phyloP scores from a whole-genome alignment of 2,797 vertebrate genomes.

The Sorex maritimensis region DNA sequence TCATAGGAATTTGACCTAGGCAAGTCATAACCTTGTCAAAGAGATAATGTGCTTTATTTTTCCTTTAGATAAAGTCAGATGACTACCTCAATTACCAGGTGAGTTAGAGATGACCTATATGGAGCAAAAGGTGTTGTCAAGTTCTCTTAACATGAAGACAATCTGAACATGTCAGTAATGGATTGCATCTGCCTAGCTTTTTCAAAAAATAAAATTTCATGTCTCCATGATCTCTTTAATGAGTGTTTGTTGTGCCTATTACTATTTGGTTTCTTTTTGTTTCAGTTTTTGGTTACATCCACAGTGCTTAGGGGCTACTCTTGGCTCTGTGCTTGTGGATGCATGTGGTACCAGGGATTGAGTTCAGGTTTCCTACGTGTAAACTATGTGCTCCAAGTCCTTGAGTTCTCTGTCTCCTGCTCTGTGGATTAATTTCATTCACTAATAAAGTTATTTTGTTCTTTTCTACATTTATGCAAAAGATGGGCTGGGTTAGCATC shows the following conservation, averaged over 20 bases:
- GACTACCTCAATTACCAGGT: slow-evolving; percentile 26
- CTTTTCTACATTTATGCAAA: slow-evolving; percentile 45
- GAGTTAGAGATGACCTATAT: slow-evolving; percentile 50
- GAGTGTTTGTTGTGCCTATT: slow-evolving; percentile 7
- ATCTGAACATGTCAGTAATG: slow-evolving; percentile 44
- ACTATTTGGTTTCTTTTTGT: too few species aligned
- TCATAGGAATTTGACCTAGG: slow-evolving; percentile 18
- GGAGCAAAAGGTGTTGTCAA: slow-evolving; percentile 58
- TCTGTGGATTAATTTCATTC: slow-evolving; percentile 9
- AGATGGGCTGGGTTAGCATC: background rate
- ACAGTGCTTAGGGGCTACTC: too few species aligned
- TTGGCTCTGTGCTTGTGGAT: too few species aligned
- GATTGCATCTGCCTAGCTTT: slow-evolving; percentile 39
- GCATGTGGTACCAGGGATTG: too few species aligned
- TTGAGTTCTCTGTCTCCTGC: too few species aligned
- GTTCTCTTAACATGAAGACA: slow-evolving; percentile 65
- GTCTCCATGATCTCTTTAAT: slow-evolving; percentile 36
- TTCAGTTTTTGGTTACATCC: too few species aligned
- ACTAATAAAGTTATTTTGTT: slow-evolving; percentile 36
- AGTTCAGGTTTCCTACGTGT: too few species aligned
- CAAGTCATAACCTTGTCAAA: slow-evolving; percentile 34
- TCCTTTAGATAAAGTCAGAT: slow-evolving; percentile 57
- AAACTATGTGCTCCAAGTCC: too few species aligned
- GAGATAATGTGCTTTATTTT: slow-evolving; percentile 33
- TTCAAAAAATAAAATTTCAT: slow-evolving; percentile 49